Evolutionary conservation across 1,140 invertebrate species (phyloP).

Genomic region (Microvelia longipes): DNA sequence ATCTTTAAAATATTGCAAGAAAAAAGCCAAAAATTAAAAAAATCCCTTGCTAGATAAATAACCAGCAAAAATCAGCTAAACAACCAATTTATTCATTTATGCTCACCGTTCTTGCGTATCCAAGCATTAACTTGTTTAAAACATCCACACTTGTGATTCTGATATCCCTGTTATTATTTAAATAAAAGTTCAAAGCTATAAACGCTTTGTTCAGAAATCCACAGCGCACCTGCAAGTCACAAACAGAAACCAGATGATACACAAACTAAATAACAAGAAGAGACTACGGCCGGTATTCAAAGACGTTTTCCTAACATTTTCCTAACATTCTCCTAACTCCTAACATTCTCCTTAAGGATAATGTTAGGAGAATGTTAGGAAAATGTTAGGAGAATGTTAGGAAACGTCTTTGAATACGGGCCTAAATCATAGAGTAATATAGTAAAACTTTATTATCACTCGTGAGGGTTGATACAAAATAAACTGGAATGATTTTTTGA

Average conservation of each 20-base stretch:
- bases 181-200: slow-evolving; percentile 21
- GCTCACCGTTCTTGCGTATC: slow-evolving; percentile 10
- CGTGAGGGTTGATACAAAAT: no score
- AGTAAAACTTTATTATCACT: no score
- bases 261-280: neutral
- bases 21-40: neutral
- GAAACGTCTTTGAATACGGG: no score
- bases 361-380: no score
- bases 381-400: no score
- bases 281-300: no score
- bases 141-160: neutral
- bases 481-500: no score
- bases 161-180: slow-evolving; percentile 5
- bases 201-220: slow-evolving; percentile 16
- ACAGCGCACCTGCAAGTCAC: slow-evolving; percentile 16
- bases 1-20: neutral
- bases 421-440: neutral
- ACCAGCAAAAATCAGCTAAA: neutral
- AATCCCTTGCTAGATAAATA: neutral
- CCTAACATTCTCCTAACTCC: no score
- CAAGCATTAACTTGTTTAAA: slow-evolving; percentile 8
- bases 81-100: no score
- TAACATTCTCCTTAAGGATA: no score
- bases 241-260: neutral
- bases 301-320: no score